phyloP scores from a whole-genome alignment of 2,888 invertebrate genomes.

The Papilio demoleus region DNA sequence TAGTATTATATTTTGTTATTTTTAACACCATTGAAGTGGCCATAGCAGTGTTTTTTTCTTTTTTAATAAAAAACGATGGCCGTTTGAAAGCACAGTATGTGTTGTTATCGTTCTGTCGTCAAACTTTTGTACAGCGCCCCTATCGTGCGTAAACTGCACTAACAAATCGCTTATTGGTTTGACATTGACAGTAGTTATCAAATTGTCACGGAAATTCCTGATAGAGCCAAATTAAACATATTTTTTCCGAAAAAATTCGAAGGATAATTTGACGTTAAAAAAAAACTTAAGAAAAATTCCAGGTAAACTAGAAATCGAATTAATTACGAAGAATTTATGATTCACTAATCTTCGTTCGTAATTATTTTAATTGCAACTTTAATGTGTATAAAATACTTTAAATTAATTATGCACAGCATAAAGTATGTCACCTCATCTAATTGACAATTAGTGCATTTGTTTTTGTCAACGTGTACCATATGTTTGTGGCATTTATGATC shows the following conservation, averaged over 20 bases:
- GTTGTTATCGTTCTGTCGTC: too few species aligned
- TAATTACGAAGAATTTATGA: neutral
- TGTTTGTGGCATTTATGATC: constrained; percentile 5
- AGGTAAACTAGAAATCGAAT: neutral
- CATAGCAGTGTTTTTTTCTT: neutral
- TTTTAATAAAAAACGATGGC: neutral
- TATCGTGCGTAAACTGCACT: too few species aligned
- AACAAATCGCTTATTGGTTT: too few species aligned
- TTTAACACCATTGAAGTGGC: too few species aligned
- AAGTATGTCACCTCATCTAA: neutral
- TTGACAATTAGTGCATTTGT: constrained; percentile 15
- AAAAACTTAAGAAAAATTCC: neutral
- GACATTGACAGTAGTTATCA: too few species aligned
- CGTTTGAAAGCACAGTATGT: too few species aligned
- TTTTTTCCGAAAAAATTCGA: too few species aligned
- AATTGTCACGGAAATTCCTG: too few species aligned
- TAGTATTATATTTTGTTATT: too few species aligned
- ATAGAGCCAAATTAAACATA: too few species aligned
- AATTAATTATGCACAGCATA: neutral
- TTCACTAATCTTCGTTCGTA: neutral
- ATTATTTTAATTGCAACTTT: constrained; percentile 6
- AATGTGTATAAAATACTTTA: neutral
- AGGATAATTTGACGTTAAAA: neutral
- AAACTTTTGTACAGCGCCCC: too few species aligned
- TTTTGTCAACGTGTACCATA: neutral